These are phyloP conservation scores for Hyposoter dolosus DNA, from an alignment of 2,888 invertebrate species.

Conservation along the genomic window DNA sequence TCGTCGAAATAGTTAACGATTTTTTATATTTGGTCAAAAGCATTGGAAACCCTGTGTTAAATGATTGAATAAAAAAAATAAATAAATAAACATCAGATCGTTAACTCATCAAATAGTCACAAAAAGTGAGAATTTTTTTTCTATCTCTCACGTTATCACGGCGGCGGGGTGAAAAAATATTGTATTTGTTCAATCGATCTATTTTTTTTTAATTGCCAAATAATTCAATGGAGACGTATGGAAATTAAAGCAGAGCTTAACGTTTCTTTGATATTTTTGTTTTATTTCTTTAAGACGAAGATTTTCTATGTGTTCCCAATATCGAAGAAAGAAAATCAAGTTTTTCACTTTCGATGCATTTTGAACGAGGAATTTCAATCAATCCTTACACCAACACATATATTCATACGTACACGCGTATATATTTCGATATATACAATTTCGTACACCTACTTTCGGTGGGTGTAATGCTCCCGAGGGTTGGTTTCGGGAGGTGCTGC, in stretches of 20 bases:
- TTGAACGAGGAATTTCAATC: conserved; percentile 5
- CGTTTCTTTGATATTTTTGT: conserved; percentile 13
- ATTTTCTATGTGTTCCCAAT: not conserved
- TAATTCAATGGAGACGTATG: not conserved
- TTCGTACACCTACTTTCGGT: not conserved
- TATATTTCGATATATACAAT: not conserved
- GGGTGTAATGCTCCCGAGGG: conserved; percentile 33
- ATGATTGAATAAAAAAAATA: not conserved
- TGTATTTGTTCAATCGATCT: not conserved
- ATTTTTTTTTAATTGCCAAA: conserved; percentile 24
- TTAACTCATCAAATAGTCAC: not conserved
- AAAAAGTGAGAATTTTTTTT: not conserved
- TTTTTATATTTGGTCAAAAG: not conserved
- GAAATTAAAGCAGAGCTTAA: not conserved
- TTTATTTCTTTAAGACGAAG: conserved; percentile 3
- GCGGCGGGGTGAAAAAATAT: not conserved
- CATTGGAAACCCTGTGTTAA: not conserved
- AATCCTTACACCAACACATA: not conserved
- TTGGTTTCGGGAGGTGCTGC: conserved; percentile 24
- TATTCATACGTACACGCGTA: not conserved
- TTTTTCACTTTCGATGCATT: conserved; percentile 7
- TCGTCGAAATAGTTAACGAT: not conserved
- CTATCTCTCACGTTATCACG: not conserved
- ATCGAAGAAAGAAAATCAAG: conserved; percentile 10
- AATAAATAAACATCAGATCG: not conserved